A percentile compares a stretch with the other conserved stretches of the same genome.
Evolutionary conservation across 2,888 invertebrate species (phyloP).

Genomic region (Graphium colonna): DNA sequence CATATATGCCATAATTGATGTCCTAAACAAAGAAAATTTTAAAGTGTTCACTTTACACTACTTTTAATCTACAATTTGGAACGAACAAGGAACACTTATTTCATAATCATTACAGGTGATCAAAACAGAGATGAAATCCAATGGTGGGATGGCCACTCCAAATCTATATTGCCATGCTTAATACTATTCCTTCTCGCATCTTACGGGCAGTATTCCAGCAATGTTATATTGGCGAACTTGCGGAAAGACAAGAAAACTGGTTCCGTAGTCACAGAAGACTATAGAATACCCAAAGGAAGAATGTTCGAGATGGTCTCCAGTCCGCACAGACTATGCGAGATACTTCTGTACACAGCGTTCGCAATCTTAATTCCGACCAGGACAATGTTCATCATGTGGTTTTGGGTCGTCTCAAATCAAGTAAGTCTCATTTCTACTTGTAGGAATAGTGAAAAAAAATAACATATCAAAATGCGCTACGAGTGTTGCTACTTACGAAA

Average conservation of each 20-base stretch:
- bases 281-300: slow-evolving; percentile 87
- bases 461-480: no score
- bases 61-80: no score
- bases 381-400: slow-evolving; percentile 82
- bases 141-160: slow-evolving; percentile 48
- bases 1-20: no score
- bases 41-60: no score
- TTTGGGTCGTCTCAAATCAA: slow-evolving; percentile 90
- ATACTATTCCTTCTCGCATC: slow-evolving; percentile 85
- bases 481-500: no score
- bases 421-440: slow-evolving; percentile 52
- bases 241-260: slow-evolving; percentile 86
- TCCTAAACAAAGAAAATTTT: no score
- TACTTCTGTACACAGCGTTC: slow-evolving; percentile 83
- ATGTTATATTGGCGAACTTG: slow-evolving; percentile 86
- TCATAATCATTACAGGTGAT: slow-evolving; percentile 49
- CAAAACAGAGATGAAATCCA: slow-evolving; percentile 35
- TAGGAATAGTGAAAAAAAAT: no score
- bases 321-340: slow-evolving; percentile 90
- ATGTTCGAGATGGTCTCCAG: slow-evolving; percentile 89
- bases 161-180: slow-evolving; percentile 57
- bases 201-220: slow-evolving; percentile 85
- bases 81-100: no score
- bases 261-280: slow-evolving; percentile 82
- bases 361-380: slow-evolving; percentile 82